Conservation (phyloP, 92 coral and sea anemone species). For the Blastomussa wellsi region DNA sequence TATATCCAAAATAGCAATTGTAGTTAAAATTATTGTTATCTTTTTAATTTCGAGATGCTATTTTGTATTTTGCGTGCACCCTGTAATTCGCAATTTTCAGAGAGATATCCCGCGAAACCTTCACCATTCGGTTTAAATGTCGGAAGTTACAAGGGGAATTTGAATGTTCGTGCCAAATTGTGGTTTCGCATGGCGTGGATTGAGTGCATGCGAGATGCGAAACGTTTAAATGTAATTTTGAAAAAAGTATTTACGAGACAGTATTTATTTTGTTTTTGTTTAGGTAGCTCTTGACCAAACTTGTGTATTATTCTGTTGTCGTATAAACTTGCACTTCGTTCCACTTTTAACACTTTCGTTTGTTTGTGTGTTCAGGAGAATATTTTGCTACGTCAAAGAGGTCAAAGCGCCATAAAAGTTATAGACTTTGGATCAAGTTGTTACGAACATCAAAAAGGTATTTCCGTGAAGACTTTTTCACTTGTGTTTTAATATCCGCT, state of each 20-base stretch:
- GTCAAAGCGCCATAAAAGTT: constrained; percentile 91
- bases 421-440: constrained; percentile 99
- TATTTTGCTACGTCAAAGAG: constrained; percentile 69
- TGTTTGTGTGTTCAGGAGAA: constrained; percentile 35
- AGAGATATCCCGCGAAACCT: too few species aligned
- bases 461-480: not conserved
- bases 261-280: not conserved
- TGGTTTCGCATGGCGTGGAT: too few species aligned
- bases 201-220: too few species aligned
- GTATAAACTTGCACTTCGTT: not conserved
- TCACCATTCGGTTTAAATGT: too few species aligned
- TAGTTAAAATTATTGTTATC: too few species aligned
- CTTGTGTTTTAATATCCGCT: not conserved
- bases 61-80: too few species aligned
- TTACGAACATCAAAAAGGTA: constrained; percentile 89
- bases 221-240: too few species aligned
- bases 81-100: too few species aligned
- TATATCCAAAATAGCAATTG: too few species aligned
- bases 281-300: not conserved
- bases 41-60: too few species aligned
- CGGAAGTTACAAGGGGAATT: too few species aligned
- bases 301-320: not conserved
- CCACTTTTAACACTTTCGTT: not conserved
- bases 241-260: not conserved
- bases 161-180: too few species aligned